Base-by-base conservation (phyloP, 1,140 invertebrate genomes). In the Drosophila bocqueti region DNA sequence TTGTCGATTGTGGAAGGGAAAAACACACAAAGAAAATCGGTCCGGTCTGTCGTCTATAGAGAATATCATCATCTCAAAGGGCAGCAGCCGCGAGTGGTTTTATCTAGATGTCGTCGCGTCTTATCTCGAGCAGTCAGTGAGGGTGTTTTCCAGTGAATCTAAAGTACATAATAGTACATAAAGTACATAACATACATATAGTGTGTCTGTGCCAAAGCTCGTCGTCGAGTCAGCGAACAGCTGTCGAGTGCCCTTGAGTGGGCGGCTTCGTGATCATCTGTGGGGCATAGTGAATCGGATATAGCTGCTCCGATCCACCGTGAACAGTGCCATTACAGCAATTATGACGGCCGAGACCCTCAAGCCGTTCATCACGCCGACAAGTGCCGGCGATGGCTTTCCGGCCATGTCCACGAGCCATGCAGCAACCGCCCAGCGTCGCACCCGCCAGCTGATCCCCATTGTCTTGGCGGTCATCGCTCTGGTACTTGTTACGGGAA, bases 281-380 rank as follows among this genome's bases (percentile, higher is more conserved):
- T 21, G n/a, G 40, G 63, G 42, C 18, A 5, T 4, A 45, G 43
- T 21, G 21, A 68, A 61, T 71, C 72, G 47, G 47, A 49, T 49
- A 49, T 49, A 26, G 11, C 24, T 16, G 46, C 24, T 43, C 42
- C 42, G 11, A 36, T 43, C 42, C n/a, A 43, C 42, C 8, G 42
- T n/a, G n/a, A 43, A 24, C 46, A 9, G 21, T 49, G 47, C 8
- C 47, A 49, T 49, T 49, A 49, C 47, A 49, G 47, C 47, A 84
- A 87, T 82, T 86, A 93, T 93, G 92, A 92, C 91, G 46, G 90
- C 91, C 54, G 92, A 93, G 81, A 92, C 92, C 63, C 91, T 93
- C 68, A 92, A 92, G 58, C 91, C 92, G 63, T 93, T 93, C 69
- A 92, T 93, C 73, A 79, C 83, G 54, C 85, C 90, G 38, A 79